Evolutionary conservation across 64 coral and sea anemone species (phyloP).

Genomic region (Trachythela sp.): DNA sequence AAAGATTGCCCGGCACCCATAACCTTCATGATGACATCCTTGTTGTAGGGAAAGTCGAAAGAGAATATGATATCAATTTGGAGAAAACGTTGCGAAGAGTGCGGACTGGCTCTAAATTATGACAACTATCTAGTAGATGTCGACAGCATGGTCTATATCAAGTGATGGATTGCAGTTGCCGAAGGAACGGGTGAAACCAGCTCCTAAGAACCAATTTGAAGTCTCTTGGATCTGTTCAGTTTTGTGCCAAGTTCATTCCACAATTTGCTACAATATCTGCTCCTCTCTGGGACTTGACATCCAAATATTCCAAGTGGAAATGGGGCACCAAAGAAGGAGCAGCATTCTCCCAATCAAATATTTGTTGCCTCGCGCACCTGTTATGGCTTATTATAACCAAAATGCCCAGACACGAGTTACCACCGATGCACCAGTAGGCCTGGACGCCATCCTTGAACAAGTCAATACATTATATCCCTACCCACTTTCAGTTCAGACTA

Average conservation of each 20-base stretch:
- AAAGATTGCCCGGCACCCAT: background rate
- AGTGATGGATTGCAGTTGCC: background rate
- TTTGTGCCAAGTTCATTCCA: constrained; percentile 57
- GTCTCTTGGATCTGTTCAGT: constrained; percentile 28
- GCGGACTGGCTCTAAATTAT: constrained; percentile 42
- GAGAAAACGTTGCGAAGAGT: constrained; percentile 23
- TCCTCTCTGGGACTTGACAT: constrained; percentile 49
- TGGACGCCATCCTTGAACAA: constrained; percentile 39
- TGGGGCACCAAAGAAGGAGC: constrained; percentile 21
- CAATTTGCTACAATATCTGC: constrained; percentile 27
- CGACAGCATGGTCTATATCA: background rate
- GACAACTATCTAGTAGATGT: constrained; percentile 15
- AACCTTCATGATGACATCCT: background rate
- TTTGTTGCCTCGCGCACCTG: constrained; percentile 39
- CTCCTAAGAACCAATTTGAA: background rate
- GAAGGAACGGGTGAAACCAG: background rate
- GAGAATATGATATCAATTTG: constrained; percentile 36
- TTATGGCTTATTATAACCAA: constrained; percentile 52
- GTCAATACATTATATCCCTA: too few species aligned
- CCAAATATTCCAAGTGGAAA: constrained; percentile 29
- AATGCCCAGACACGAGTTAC: constrained; percentile 28
- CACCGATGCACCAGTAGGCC: constrained; percentile 45
- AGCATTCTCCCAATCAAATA: constrained; percentile 45
- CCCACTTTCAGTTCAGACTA: too few species aligned
- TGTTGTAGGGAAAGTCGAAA: constrained; percentile 13